Conservation (phyloP, 2,888 invertebrate genomes). For the Orchesellides sinensis region DNA sequence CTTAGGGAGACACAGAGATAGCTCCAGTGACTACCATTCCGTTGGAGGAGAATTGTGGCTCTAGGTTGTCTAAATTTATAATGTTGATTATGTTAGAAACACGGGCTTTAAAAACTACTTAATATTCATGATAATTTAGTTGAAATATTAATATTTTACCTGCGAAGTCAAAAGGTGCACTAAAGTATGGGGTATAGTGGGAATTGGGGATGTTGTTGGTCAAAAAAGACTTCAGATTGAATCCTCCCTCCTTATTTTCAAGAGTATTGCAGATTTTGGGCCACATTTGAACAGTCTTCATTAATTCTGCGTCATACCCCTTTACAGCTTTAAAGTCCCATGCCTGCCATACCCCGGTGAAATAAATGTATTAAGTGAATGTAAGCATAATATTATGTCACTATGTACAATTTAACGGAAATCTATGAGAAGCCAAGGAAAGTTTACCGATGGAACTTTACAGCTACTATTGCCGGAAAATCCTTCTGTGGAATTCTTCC, state of each 20-base stretch:
- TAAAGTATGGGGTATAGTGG: conserved; percentile 39
- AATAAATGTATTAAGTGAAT: not conserved
- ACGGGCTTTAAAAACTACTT: not conserved
- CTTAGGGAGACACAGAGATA: not conserved
- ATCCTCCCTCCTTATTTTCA: conserved; percentile 5
- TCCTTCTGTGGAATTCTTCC: conserved; percentile 39
- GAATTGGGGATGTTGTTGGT: not conserved
- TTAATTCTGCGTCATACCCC: not conserved
- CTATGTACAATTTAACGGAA: too few relatives aligned
- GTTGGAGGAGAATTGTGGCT: conserved; percentile 24
- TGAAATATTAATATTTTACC: not conserved
- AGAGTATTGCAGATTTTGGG: conserved; percentile 22
- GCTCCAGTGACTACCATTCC: conserved; percentile 45
- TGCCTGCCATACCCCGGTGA: not conserved
- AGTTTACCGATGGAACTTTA: conserved; percentile 2
- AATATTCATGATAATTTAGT: not conserved
- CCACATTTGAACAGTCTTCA: not conserved
- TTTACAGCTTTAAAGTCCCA: not conserved
- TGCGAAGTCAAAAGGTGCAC: conserved; percentile 38
- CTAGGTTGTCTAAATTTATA: conserved; percentile 14
- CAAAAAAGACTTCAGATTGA: conserved; percentile 39
- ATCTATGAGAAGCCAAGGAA: too few relatives aligned
- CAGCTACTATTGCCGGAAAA: not conserved
- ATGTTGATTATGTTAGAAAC: not conserved
- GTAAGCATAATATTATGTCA: not conserved